Evolutionary conservation across 2,888 invertebrate genomes (phyloP), one percentile per base, ranked within the genome.

Genomic region (Sarcophaga carnaria): DNA sequence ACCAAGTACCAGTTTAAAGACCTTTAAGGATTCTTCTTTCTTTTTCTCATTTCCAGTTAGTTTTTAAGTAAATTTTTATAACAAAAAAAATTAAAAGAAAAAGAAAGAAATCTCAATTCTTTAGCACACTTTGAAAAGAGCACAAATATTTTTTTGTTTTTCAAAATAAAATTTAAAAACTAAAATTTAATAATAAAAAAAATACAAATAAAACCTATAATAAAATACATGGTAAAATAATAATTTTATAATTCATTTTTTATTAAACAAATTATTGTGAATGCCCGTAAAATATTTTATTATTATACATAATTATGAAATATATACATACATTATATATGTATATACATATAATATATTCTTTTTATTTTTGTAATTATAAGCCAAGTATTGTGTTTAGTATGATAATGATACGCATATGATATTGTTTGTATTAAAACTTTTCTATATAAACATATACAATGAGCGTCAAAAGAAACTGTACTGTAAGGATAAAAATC

Each of bases 111-210:
- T 87, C 80, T 85, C 80, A 81, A 77, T 74, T 27, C 54, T 66
- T 66, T 87, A 85, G 88, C 86, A 89, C 88, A 89, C 88, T 89
- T 89, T 89, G 88, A 88, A 87, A 88, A 85, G 80, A 87, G 88
- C 88, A 88, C 88, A 89, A 88, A 89, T 88, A 84, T 86, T 81
- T 76, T 72, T 69, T 37, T 37, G 1, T 0, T 37, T 37, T 37
- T 37, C 75, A 59, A 17, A 54, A 75, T 82, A 83, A 83, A 22
- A 14, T 60, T 37, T 45, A 69, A 72, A 54, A 62, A 69, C 6
- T 47, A 72, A 66, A 49, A 37, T 37, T 37, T 37, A 10, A 37
- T 37, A 37, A 37, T 3, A 37, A 37, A 20, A 10, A 22, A 83
- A 66, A 64, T 6, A 69, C 49, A 72, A 72, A 59, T n/a, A 59